Base-by-base conservation (phyloP, 2,797 vertebrate genomes). In the Danio kyathit region DNA sequence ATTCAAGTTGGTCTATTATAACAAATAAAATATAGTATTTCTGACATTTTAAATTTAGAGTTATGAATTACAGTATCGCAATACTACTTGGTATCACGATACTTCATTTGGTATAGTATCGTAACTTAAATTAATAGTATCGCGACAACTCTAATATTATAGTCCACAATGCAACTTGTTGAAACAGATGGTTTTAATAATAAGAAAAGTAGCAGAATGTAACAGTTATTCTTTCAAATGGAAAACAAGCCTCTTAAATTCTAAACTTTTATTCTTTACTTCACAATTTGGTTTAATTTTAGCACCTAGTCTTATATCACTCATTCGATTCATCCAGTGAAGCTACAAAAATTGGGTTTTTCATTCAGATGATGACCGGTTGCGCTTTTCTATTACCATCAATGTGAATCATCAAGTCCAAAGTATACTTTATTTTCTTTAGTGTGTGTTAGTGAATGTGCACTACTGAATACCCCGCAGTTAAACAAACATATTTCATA, bases 171-270 rank as follows among this genome's bases (percentile, higher is more conserved):
- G 44, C 17, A n/a, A 17, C 54, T 6, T 60, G 10, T 73, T 19
- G 59, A 54, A 64, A 74, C 9, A 29, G 29, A 29, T 29, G 13
- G 5, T 67, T 67, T 67, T 69, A 67, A 17, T 76, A 66, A 67
- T 49, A 65, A 43, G 3, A 8, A 11, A 43, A 40, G 21, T 56
- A 48, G 9, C 41, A 46, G 8, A 66, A 66, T 76, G 38, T 40
- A 46, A 76, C 17, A 44, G 4, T 76, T 59, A 5, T 13, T 67
- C 19, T 67, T 77, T 16, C 14, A 76, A 76, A 56, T 56, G 7
- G 14, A 54, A 76, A 44, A 67, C 8, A n/a, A 44, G 13, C 13
- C 46, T 67, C 9, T 56, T n/a, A 56, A 51, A 69, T 14, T 51
- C 67, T 19, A 49, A 80, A 70, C 41, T 51, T 59, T 7, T 4